Base-by-base conservation (phyloP, 2,888 invertebrate genomes). In the Exocentrus adspersus region DNA sequence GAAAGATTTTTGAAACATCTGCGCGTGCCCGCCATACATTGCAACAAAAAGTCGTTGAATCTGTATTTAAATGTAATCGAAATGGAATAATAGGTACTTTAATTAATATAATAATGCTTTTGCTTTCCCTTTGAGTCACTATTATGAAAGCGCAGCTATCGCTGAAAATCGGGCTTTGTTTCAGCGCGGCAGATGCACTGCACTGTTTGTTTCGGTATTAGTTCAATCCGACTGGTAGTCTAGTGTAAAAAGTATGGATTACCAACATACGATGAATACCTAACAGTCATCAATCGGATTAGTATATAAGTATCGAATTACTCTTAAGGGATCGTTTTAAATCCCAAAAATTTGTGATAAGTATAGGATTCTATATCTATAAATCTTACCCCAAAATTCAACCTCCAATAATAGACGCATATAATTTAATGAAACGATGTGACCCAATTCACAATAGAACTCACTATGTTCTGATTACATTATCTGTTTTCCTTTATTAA, bases 31-130 rank as follows among this genome's bases (percentile, higher is more conserved):
- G 9, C 28, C n/a, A 24, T 54, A 54, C 43, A 19, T n/a, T 19
- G 43, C 28, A 41, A 43, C 54, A 42, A 28, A 42, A 54, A 43
- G 24, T 54, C 28, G 43, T 54, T 43, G 43, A 54, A 54, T 54
- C 43, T 43, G 28, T 43, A 54, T 59, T 43, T 59, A 51, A 59
- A 59, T 59, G 51, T 28, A 59, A 59, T 59, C 28, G 59, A 21
- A 59, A 51, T 54, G 42, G 54, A 60, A 60, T 52, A 60, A 60
- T 60, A 60, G 30, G 20, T 24, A 52, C 52, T 60, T 41, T 19
- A 43, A 53, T 52, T 53, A 51, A 46, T 45, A 58, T 41, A 50
- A 50, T 50, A 51, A 41, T 46, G 37, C 58, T 41, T 17, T 30
- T 30, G 28, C 30, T 43, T 42, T 54, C 10, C 21, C 19, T 51